Conservation (phyloP, 2,888 invertebrate genomes). For the Synergus laeviventris region DNA sequence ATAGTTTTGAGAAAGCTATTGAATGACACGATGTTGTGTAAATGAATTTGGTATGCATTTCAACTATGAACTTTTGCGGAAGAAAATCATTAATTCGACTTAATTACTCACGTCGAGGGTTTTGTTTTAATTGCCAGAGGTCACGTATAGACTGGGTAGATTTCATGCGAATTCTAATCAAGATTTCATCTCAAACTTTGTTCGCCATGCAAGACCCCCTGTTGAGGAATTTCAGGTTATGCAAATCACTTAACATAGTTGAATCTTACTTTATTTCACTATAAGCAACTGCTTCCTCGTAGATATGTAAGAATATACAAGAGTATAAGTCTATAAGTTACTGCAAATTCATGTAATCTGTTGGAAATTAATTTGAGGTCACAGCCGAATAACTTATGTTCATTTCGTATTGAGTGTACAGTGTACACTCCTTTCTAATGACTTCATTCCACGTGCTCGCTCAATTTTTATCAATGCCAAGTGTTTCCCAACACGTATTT, state of each 20-base stretch:
- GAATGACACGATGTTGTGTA: too few species aligned
- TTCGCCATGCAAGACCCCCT: not conserved
- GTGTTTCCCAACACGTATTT: slow-evolving; percentile 23
- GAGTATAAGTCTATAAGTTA: not conserved
- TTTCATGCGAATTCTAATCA: slow-evolving; percentile 16
- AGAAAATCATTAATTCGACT: not conserved
- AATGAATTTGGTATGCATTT: too few species aligned
- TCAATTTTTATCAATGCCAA: slow-evolving; percentile 15
- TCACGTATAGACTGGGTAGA: not conserved
- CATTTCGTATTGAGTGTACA: not conserved
- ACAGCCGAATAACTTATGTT: slow-evolving; percentile 8
- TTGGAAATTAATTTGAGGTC: slow-evolving; percentile 26
- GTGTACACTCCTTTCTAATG: slow-evolving; percentile 31
- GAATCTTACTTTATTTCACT: not conserved
- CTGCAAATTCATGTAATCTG: slow-evolving; percentile 14
- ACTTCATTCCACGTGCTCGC: slow-evolving; percentile 26
- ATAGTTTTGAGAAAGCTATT: slow-evolving; percentile 8
- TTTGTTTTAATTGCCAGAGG: slow-evolving; percentile 15
- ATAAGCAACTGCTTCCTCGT: not conserved
- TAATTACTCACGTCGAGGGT: not conserved
- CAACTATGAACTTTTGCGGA: not conserved
- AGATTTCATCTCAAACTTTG: not conserved
- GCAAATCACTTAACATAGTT: not conserved
- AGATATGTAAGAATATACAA: not conserved
- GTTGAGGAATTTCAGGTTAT: not conserved